Conservation (phyloP, 2,797 vertebrate species). For the Phalloptychus januarius region DNA sequence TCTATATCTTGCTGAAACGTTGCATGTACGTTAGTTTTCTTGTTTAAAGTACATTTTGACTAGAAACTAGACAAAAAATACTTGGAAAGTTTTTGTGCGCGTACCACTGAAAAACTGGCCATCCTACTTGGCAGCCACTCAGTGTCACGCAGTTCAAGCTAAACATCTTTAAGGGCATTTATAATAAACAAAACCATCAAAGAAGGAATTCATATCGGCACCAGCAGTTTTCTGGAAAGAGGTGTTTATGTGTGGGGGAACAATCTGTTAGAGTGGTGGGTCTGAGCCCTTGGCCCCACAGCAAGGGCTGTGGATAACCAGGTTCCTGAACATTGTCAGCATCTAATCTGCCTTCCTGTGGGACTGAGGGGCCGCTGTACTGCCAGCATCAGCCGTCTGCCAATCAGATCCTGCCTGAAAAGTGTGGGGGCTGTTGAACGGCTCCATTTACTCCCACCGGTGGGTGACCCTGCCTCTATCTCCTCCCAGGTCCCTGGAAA, state of each 20-base stretch:
- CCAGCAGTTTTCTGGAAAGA: conserved; percentile 57
- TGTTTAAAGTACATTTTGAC: too few species aligned
- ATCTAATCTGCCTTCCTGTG: conserved; percentile 83
- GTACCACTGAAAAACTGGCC: conserved; percentile 75
- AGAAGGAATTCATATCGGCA: conserved; percentile 36
- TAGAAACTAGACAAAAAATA: too few species aligned
- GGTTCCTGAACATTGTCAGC: conserved; percentile 79
- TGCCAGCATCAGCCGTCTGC: conserved; percentile 68
- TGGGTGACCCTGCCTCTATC: conserved; percentile 79
- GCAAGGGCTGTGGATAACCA: conserved; percentile 67
- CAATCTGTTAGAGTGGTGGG: conserved; percentile 54
- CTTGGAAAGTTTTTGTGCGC: conserved; percentile 22
- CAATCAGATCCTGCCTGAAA: conserved; percentile 69
- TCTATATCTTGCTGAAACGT: too few species aligned
- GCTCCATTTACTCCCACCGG: conserved; percentile 72
- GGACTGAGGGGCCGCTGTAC: conserved; percentile 66
- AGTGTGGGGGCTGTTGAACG: conserved; percentile 70
- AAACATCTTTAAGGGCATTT: conserved; percentile 8
- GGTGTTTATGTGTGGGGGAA: conserved; percentile 65
- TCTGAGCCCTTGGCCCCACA: conserved; percentile 54
- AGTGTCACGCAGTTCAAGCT: conserved; percentile 32
- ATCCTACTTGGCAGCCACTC: conserved; percentile 68
- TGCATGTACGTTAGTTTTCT: too few species aligned
- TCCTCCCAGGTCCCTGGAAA: conserved; percentile 78
- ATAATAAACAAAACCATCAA: conserved; percentile 12